Conservation (phyloP, 2,797 vertebrate genomes). For the Mormyrus hasselquistii region DNA sequence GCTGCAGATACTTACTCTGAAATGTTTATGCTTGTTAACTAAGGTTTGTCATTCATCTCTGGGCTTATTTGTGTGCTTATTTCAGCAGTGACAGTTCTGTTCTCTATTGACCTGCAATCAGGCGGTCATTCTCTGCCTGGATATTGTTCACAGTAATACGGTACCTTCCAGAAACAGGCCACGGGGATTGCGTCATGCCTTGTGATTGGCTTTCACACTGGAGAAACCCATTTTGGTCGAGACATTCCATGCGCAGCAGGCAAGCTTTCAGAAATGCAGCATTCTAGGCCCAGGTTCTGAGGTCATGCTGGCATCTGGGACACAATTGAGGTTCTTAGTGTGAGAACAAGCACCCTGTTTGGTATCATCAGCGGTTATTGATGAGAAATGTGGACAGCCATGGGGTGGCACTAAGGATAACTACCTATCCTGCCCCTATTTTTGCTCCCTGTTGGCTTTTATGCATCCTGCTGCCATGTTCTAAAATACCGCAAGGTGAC, state of each 20-base stretch:
- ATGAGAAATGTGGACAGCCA: not conserved
- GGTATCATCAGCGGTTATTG: not conserved
- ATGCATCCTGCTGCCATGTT: not conserved
- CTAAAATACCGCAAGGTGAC: not conserved
- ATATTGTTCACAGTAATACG: not conserved
- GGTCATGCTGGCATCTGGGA: not conserved
- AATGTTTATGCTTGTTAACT: not conserved
- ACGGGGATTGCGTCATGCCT: not conserved
- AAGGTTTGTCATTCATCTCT: not conserved
- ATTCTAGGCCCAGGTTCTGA: not conserved
- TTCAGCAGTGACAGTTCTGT: not conserved
- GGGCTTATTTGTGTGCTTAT: not conserved
- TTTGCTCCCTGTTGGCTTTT: not conserved
- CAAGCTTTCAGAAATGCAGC: not conserved
- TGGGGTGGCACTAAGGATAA: not conserved
- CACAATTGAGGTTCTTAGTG: not conserved
- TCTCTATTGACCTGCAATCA: not conserved
- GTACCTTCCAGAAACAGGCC: not conserved
- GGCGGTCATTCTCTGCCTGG: not conserved
- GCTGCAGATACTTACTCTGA: not conserved
- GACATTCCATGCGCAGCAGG: not conserved
- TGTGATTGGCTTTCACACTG: not conserved
- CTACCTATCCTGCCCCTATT: not conserved
- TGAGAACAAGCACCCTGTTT: not conserved
- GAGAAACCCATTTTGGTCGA: not conserved